Base-by-base conservation (phyloP, 2,113 vertebrate genomes). In the Pimephales promelas region DNA sequence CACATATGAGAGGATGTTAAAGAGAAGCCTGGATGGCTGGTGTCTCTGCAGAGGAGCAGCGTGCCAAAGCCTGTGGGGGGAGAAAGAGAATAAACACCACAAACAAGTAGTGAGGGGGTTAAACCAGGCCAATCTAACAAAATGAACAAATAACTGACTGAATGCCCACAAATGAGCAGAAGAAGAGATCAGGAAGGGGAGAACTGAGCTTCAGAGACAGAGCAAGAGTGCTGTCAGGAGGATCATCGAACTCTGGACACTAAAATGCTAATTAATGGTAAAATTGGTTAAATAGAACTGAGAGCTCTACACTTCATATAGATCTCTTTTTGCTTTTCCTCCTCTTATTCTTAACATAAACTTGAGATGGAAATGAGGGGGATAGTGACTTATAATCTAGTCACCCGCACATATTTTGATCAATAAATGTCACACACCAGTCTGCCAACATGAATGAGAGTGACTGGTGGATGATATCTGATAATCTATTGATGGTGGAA, bases 31-130 rank as follows among this genome's bases (percentile, higher is more conserved):
- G 62, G 28, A 54, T 54, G 47, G 62, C 62, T 70, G 79, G 62
- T 36, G 61, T 68, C 43, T 68, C 79, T 70, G 47, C 79, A 68
- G 62, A 54, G 22, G 22, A 36, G 62, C 31, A 68, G 62, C 22
- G 28, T 36, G 79, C 28, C 79, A 81, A 52, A 70, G 61, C 64
- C 79, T 81, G 31, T 24, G 64, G 64, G 28, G 70, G 79, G 47
- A 81, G 28, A 56, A 28, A 81, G 47, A 81, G 20, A 70, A 70
- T 70, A 70, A 81, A 81, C 79, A 71, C 52, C 45, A 70, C 45
- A 82, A 24, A 82, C 34, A 71, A 79, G 16, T 40, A 61, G 76
- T 24, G n/a, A 62, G n/a, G 47, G 8, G 22, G 20, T 62, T 20
- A 79, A 62, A 61, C 57, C 14, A 31, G 14, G 71, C n/a, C 26